Conservation (phyloP, 1,140 invertebrate species). For the Zelostemma sp. region DNA sequence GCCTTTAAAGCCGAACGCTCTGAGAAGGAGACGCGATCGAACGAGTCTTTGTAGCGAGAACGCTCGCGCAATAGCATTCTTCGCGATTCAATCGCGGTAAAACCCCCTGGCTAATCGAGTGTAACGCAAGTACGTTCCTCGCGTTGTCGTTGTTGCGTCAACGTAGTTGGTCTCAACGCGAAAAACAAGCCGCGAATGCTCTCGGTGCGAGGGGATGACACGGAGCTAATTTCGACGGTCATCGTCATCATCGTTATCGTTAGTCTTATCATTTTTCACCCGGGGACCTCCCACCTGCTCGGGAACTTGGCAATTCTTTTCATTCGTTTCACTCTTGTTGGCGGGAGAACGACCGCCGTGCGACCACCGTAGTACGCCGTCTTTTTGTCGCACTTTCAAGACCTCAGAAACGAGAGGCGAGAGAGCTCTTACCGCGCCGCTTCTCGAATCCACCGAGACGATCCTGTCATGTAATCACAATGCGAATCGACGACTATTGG, state of each 20-base stretch:
- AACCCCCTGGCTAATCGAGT: constrained; percentile 52
- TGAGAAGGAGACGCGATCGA: constrained; percentile 25
- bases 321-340: constrained; percentile 23
- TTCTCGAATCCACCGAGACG: neutral
- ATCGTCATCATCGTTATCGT: constrained; percentile 46
- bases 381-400: neutral
- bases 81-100: constrained; percentile 54
- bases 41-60: constrained; percentile 32
- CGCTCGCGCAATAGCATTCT: constrained; percentile 44
- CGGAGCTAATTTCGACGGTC: constrained; percentile 31
- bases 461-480: neutral
- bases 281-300: constrained; percentile 44
- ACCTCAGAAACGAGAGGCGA: neutral
- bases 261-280: constrained; percentile 52
- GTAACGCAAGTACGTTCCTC: constrained; percentile 43
- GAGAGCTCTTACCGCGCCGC: neutral
- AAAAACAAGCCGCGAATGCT: constrained; percentile 44
- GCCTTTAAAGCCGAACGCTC: constrained; percentile 16
- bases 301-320: constrained; percentile 31
- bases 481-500: neutral
- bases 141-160: constrained; percentile 37
- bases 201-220: constrained; percentile 24
- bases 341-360: constrained; percentile 10
- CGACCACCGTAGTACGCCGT: constrained; percentile 1
- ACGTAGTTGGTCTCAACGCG: constrained; percentile 53